phyloP scores from a whole-genome alignment of 2,888 invertebrate genomes.

The Orthosia gracilis region DNA sequence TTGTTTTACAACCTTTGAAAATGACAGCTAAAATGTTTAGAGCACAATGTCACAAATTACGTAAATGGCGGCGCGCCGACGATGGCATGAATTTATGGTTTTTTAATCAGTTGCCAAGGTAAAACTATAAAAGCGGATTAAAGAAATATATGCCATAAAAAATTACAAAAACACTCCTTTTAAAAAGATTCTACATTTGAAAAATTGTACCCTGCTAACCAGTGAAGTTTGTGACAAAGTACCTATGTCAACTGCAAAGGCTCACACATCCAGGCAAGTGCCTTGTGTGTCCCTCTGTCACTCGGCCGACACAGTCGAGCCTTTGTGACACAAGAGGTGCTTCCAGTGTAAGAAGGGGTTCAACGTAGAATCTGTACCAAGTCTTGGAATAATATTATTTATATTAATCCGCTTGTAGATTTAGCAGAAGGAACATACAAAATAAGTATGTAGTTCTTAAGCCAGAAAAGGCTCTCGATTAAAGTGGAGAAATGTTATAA shows the following conservation, averaged over 20 bases:
- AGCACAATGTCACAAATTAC: neutral
- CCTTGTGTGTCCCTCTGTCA: constrained; percentile 31
- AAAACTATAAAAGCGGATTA: neutral
- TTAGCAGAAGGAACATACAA: neutral
- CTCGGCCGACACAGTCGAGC: constrained; percentile 12
- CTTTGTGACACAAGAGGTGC: constrained; percentile 44
- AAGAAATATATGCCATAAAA: neutral
- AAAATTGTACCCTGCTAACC: neutral
- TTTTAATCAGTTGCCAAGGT: neutral
- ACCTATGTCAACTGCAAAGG: constrained; percentile 17
- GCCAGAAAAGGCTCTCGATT: neutral
- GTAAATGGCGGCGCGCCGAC: no score
- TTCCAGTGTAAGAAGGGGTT: neutral
- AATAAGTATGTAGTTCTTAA: neutral
- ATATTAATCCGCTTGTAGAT: neutral
- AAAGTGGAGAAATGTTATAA: neutral
- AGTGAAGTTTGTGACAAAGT: constrained; percentile 15
- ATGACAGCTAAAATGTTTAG: neutral
- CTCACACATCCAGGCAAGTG: constrained; percentile 1
- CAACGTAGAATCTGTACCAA: neutral
- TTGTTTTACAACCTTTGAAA: neutral
- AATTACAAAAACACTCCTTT: neutral
- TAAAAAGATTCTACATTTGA: neutral
- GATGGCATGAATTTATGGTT: neutral
- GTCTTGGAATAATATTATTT: neutral